These are phyloP conservation scores for Tinamus guttatus DNA, from an alignment of 2,113 vertebrate species.

Conservation along the genomic window DNA sequence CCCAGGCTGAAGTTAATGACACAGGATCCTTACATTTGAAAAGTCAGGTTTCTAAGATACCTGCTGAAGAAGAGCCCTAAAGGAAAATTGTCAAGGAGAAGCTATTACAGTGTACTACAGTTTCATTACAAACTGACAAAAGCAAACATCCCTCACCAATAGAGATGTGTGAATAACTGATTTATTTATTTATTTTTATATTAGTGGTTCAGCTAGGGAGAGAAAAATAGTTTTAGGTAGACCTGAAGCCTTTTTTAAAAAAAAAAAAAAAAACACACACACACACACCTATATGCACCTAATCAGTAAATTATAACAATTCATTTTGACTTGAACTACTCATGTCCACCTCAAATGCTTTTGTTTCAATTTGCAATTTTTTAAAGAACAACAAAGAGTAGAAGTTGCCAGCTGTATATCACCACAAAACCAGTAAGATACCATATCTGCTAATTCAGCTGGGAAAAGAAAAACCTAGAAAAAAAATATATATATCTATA, in stretches of 20 bases:
- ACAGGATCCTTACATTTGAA: neutral
- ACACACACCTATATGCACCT: neutral
- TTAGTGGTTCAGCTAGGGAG: neutral
- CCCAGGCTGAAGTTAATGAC: neutral
- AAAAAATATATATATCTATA: neutral
- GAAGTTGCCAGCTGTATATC: neutral
- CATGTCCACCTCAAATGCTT: neutral
- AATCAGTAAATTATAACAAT: neutral
- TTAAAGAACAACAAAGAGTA: neutral
- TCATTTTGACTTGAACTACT: neutral
- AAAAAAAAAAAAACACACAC: too few species aligned
- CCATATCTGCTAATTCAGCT: neutral
- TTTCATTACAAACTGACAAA: slow-evolving; percentile 1
- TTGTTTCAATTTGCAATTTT: neutral
- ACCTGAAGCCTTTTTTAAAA: neutral
- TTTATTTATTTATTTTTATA: neutral
- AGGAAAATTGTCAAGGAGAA: neutral
- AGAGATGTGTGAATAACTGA: neutral
- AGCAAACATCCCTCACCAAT: neutral
- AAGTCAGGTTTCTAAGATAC: neutral
- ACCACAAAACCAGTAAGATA: neutral
- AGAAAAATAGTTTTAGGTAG: neutral
- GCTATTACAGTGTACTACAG: neutral
- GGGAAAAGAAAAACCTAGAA: neutral
- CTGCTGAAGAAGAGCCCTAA: neutral